Evolutionary conservation across 2,888 invertebrate genomes (phyloP).

Genomic region (Panzeria rudis): DNA sequence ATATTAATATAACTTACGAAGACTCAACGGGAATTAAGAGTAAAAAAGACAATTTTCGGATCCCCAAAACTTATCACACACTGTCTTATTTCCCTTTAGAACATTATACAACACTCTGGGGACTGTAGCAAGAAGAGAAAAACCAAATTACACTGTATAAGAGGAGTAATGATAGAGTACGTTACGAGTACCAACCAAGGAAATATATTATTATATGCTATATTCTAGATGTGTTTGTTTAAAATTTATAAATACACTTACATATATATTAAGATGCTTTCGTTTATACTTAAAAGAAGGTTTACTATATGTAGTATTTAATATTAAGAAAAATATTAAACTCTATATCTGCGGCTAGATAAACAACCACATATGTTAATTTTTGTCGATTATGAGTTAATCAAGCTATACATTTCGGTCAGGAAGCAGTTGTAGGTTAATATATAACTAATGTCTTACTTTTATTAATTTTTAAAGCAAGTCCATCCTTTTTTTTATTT

Average conservation of each 20-base stretch:
- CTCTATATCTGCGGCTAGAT: background rate
- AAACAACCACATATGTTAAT: background rate
- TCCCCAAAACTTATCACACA: conserved; percentile 84
- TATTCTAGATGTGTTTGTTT: conserved; percentile 9
- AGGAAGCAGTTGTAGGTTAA: too few relatives aligned
- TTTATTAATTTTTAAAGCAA: too few relatives aligned
- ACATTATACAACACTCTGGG: conserved; percentile 83
- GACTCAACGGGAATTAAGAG: conserved; percentile 77
- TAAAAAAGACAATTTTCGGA: conserved; percentile 83
- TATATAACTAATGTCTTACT: too few relatives aligned
- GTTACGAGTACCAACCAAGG: conserved; percentile 36
- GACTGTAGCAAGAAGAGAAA: conserved; percentile 73
- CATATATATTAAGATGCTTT: background rate
- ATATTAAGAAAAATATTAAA: conserved; percentile 21
- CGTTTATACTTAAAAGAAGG: background rate
- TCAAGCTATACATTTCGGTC: too few relatives aligned
- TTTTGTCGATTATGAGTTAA: background rate
- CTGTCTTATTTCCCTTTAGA: conserved; percentile 83
- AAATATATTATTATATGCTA: conserved; percentile 36
- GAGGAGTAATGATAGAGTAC: conserved; percentile 67
- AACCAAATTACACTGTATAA: conserved; percentile 62
- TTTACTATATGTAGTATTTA: background rate
- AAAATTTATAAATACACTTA: conserved; percentile 8
- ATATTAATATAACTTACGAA: conserved; percentile 78
- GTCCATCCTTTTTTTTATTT: too few relatives aligned